Conservation (phyloP, 2,113 vertebrate species). For the Pelmatolapia mariae region DNA sequence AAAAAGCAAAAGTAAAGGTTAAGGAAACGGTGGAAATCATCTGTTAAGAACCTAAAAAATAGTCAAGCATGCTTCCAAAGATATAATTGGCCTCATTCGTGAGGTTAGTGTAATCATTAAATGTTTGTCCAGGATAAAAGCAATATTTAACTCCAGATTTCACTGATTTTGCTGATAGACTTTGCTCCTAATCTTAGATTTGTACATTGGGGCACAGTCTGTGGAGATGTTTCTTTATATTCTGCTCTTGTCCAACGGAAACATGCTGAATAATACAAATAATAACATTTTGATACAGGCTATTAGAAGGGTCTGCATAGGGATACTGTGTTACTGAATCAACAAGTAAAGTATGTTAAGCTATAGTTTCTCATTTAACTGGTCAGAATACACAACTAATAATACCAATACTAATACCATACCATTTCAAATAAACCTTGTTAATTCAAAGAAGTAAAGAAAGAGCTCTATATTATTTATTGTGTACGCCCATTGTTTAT, state of each 20-base stretch:
- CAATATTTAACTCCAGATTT: too few relatives aligned
- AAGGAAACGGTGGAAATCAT: accelerated
- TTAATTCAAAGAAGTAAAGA: not conserved
- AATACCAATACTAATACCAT: not conserved
- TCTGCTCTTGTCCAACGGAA: not conserved
- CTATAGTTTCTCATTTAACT: accelerated
- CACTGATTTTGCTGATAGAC: accelerated
- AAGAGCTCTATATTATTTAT: not conserved
- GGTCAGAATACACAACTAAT: not conserved
- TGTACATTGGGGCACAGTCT: not conserved
- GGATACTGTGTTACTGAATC: not conserved
- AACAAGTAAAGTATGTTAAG: not conserved
- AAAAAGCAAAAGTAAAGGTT: accelerated
- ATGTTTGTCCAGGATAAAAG: too few relatives aligned
- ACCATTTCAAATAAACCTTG: accelerated
- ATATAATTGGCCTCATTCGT: too few relatives aligned
- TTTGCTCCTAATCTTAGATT: too few relatives aligned
- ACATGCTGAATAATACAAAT: accelerated
- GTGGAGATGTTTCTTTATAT: not conserved
- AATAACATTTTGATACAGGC: accelerated
- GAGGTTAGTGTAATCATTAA: accelerated
- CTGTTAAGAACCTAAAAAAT: accelerated
- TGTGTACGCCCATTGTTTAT: accelerated
- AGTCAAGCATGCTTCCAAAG: accelerated
- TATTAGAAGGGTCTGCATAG: accelerated